Conservation (phyloP, 1,140 invertebrate genomes). For the Hycleus cichorii region DNA sequence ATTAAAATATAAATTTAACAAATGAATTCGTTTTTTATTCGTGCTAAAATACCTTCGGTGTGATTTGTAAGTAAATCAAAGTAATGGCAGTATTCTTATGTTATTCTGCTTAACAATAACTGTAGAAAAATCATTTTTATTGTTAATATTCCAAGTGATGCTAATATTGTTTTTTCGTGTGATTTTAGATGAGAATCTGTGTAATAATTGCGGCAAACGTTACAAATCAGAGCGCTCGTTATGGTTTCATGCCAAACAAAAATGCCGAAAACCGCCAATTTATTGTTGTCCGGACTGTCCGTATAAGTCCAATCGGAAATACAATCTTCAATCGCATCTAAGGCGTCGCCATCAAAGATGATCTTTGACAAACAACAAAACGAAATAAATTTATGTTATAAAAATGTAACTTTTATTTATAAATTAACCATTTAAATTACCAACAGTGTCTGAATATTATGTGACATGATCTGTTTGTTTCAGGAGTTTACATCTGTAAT, state of each 20-base stretch:
- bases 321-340: not conserved
- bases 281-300: not conserved
- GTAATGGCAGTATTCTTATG: no score
- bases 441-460: not conserved
- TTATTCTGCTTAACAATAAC: no score
- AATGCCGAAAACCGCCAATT: not conserved
- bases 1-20: not conserved
- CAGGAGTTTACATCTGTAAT: not conserved
- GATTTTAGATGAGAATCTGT: not conserved
- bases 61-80: no score
- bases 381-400: no score
- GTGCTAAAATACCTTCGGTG: no score
- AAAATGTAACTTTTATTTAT: no score
- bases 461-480: not conserved
- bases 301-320: not conserved
- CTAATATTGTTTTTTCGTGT: no score
- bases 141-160: no score
- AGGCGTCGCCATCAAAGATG: not conserved
- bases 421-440: no score
- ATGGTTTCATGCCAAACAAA: not conserved
- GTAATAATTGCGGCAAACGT: not conserved
- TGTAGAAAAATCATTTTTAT: no score
- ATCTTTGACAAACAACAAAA: not conserved
- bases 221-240: conserved; percentile 1
- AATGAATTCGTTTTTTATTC: no score